A percentile compares a stretch with the other conserved stretches of the same genome.
Evolutionary conservation across 2,113 vertebrate species (phyloP).

Genomic region (Vimba vimba): DNA sequence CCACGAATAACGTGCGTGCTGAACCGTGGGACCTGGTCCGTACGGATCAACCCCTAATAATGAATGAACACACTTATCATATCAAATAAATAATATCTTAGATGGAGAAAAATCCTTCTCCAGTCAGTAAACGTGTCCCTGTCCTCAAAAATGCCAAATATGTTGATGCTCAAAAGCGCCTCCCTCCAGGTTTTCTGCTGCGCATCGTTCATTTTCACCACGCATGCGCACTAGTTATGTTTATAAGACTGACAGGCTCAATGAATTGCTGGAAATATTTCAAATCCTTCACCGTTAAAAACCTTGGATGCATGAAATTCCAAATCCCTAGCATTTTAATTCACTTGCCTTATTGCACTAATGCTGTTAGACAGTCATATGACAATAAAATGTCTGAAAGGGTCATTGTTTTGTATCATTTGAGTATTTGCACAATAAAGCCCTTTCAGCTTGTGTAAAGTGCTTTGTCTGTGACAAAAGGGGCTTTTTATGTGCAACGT

Average conservation of each 20-base stretch:
- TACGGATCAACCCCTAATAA: too few relatives aligned
- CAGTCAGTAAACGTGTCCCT: too few relatives aligned
- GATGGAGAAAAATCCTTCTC: too few relatives aligned
- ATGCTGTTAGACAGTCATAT: constrained; percentile 20
- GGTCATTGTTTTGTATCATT: constrained; percentile 18
- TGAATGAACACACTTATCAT: too few relatives aligned
- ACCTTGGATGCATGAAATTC: constrained; percentile 24
- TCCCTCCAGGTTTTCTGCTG: too few relatives aligned
- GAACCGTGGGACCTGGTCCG: too few relatives aligned
- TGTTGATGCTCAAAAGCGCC: too few relatives aligned
- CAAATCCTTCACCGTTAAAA: not conserved
- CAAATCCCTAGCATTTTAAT: not conserved
- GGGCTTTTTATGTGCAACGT: constrained; percentile 54
- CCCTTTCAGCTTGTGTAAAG: constrained; percentile 20
- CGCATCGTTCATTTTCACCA: too few relatives aligned
- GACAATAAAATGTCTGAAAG: constrained; percentile 17
- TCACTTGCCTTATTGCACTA: not conserved
- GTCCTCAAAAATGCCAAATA: too few relatives aligned
- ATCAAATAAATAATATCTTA: too few relatives aligned
- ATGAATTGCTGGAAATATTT: constrained; percentile 1
- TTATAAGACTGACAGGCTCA: not conserved
- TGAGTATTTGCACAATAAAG: constrained; percentile 26
- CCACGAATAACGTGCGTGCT: too few relatives aligned
- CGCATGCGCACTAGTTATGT: not conserved
- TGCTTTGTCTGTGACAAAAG: constrained; percentile 15